These are phyloP conservation scores for Manis javanica DNA, from an alignment of 2,797 vertebrate species.

Conservation along the genomic window DNA sequence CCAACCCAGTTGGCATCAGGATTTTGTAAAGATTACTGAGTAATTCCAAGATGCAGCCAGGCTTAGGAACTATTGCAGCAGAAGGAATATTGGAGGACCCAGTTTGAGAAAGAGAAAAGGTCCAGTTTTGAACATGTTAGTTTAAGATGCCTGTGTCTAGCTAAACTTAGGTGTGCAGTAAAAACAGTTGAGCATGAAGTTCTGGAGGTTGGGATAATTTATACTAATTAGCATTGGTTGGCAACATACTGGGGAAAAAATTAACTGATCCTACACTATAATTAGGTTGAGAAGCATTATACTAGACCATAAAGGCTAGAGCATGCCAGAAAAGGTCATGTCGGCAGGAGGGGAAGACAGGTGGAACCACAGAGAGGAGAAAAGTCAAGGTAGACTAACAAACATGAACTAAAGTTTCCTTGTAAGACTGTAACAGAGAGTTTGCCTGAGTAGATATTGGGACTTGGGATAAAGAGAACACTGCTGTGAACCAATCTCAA, in stretches of 20 bases:
- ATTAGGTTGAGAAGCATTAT: neutral
- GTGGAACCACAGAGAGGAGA: neutral
- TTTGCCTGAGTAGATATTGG: neutral
- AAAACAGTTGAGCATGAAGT: neutral
- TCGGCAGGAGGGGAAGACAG: no score
- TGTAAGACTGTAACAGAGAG: neutral
- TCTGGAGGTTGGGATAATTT: neutral
- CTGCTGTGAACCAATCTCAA: neutral
- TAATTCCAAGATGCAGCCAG: neutral
- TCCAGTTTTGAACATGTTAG: neutral
- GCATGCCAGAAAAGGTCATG: neutral
- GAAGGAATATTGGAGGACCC: neutral
- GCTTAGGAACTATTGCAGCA: neutral
- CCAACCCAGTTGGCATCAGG: neutral
- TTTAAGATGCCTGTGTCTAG: neutral
- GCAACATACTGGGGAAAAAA: neutral
- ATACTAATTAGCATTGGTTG: neutral
- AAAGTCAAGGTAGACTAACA: neutral
- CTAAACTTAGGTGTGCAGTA: neutral
- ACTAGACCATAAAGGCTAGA: neutral
- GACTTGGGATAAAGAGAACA: neutral
- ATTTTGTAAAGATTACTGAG: neutral
- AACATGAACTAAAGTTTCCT: neutral
- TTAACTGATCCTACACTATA: neutral
- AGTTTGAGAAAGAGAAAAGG: neutral